These are phyloP conservation scores for Mystacides longicornis DNA, from an alignment of 2,888 invertebrate genomes.

Conservation along the genomic window DNA sequence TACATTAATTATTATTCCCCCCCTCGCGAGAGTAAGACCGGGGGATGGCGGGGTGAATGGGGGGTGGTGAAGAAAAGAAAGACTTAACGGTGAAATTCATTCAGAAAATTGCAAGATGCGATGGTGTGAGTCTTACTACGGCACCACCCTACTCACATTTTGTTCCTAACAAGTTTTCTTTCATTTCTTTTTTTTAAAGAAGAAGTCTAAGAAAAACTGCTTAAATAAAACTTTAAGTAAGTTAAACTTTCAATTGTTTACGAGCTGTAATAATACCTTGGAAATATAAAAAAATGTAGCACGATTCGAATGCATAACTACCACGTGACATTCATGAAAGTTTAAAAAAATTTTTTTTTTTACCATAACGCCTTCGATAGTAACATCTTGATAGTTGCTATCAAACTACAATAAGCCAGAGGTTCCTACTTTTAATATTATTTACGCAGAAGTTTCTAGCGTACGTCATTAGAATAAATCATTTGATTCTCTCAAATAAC, in stretches of 20 bases:
- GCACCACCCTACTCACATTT: background rate
- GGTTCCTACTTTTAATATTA: no score
- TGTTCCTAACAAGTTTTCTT: background rate
- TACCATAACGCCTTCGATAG: no score
- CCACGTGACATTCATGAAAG: no score
- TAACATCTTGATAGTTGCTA: no score
- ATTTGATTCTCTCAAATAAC: no score
- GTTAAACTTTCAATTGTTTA: background rate
- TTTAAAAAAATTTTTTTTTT: no score
- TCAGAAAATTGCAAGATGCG: slow-evolving; percentile 13
- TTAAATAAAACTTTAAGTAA: background rate
- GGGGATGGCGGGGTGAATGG: background rate
- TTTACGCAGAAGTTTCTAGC: no score
- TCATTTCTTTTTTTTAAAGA: background rate
- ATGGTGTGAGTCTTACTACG: background rate
- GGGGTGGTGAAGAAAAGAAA: slow-evolving; percentile 6
- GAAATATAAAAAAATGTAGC: slow-evolving; percentile 5
- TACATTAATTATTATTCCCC: slow-evolving; percentile 22
- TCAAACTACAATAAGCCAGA: no score
- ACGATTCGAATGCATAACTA: background rate
- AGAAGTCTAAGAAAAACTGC: background rate
- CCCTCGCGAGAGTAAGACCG: background rate
- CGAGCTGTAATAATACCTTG: background rate
- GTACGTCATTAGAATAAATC: no score
- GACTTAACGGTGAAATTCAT: slow-evolving; percentile 14